Conservation (phyloP, 2,113 vertebrate species). For the Eurypyga helias region DNA sequence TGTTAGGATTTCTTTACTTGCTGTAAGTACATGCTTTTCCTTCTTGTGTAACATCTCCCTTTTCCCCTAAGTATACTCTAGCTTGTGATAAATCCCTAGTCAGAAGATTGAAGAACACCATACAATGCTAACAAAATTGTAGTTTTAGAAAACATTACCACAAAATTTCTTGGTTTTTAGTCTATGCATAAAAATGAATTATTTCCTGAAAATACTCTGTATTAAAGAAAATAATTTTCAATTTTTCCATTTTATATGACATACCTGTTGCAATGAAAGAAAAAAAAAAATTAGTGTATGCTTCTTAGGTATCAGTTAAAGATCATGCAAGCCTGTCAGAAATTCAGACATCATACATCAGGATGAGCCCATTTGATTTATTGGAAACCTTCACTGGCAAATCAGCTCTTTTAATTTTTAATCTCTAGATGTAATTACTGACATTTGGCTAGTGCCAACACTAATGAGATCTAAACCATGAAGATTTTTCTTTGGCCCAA, state of each 20-base stretch:
- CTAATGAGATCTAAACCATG: neutral
- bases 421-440: neutral
- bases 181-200: neutral
- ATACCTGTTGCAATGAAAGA: neutral
- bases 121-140: neutral
- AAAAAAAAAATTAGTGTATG: neutral
- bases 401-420: neutral
- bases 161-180: neutral
- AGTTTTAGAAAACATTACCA: neutral
- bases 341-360: neutral
- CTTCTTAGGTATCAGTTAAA: neutral
- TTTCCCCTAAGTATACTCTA: neutral
- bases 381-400: neutral
- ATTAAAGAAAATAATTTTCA: neutral
- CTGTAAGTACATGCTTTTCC: neutral
- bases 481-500: neutral
- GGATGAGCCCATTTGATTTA: neutral
- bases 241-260: neutral
- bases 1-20: neutral
- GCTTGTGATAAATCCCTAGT: neutral
- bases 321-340: neutral
- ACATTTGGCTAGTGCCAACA: neutral
- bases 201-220: neutral
- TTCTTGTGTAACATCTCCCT: neutral
- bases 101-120: neutral